Evolutionary conservation across 2,888 invertebrate genomes (phyloP).

Genomic region (Operophtera brumata): DNA sequence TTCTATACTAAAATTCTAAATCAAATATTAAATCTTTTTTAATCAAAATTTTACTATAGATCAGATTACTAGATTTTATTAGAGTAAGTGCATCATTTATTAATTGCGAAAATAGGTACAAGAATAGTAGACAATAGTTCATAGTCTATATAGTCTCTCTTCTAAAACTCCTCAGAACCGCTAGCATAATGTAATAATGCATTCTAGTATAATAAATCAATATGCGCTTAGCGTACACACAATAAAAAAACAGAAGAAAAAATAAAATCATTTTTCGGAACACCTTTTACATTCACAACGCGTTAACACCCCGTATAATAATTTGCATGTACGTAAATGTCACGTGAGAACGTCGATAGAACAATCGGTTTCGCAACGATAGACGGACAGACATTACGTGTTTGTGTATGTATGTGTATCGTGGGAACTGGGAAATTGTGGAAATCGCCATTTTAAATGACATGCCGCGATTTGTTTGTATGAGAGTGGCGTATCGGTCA

Average conservation of each 20-base stretch:
- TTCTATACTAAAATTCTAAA: too few relatives aligned
- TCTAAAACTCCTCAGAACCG: background rate
- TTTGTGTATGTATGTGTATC: slow-evolving; percentile 30
- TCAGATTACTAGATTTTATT: too few relatives aligned
- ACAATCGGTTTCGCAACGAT: slow-evolving; percentile 39
- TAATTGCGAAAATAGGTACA: too few relatives aligned
- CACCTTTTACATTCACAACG: slow-evolving; percentile 20
- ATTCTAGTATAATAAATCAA: background rate
- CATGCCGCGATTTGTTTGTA: slow-evolving; percentile 34
- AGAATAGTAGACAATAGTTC: too few relatives aligned
- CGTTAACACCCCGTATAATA: slow-evolving; percentile 29
- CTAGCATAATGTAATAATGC: slow-evolving; percentile 11
- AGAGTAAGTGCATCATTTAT: too few relatives aligned
- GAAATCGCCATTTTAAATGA: slow-evolving; percentile 39
- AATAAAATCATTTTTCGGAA: slow-evolving; percentile 31
- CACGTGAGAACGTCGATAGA: slow-evolving; percentile 39
- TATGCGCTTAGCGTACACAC: slow-evolving; percentile 5
- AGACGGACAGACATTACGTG: slow-evolving; percentile 32
- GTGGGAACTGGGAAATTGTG: slow-evolving; percentile 42
- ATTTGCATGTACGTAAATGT: slow-evolving; percentile 37
- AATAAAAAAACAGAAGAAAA: slow-evolving; percentile 4
- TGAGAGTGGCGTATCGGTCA: slow-evolving; percentile 25
- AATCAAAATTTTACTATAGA: too few relatives aligned
- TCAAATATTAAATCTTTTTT: too few relatives aligned
- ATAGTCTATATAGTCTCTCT: too few relatives aligned